Evolutionary conservation across 2,113 vertebrate genomes (phyloP).

Genomic region (Ginglymostoma cirratum): DNA sequence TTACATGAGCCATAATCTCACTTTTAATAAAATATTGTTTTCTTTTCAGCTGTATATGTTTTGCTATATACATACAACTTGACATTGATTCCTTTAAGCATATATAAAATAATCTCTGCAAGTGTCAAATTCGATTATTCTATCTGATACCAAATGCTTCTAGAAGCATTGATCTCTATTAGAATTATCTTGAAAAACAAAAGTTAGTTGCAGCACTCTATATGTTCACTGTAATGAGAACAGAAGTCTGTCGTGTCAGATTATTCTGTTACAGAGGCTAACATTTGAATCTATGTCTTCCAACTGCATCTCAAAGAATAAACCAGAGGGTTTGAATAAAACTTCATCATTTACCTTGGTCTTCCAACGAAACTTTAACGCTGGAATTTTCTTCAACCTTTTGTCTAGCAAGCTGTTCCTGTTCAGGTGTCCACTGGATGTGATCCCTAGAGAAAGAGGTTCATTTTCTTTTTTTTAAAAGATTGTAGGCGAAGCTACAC

Average conservation of each 20-base stretch:
- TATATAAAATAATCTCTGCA: background rate
- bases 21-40: too few species aligned
- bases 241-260: background rate
- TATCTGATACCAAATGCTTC: background rate
- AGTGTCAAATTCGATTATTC: background rate
- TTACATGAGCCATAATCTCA: background rate
- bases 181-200: background rate
- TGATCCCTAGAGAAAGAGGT: conserved; percentile 72
- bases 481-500: background rate
- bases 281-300: background rate
- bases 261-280: background rate
- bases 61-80: background rate
- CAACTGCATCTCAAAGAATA: background rate
- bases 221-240: background rate
- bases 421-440: conserved; percentile 80
- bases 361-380: conserved; percentile 56
- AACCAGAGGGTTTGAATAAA: background rate
- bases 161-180: background rate
- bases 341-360: conserved; percentile 62
- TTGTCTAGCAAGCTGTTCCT: conserved; percentile 62
- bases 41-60: too few species aligned
- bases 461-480: background rate
- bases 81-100: background rate
- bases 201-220: background rate
- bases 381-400: conserved; percentile 69